These are phyloP conservation scores for Hemitrygon akajei DNA, from an alignment of 2,797 vertebrate species.

Conservation along the genomic window DNA sequence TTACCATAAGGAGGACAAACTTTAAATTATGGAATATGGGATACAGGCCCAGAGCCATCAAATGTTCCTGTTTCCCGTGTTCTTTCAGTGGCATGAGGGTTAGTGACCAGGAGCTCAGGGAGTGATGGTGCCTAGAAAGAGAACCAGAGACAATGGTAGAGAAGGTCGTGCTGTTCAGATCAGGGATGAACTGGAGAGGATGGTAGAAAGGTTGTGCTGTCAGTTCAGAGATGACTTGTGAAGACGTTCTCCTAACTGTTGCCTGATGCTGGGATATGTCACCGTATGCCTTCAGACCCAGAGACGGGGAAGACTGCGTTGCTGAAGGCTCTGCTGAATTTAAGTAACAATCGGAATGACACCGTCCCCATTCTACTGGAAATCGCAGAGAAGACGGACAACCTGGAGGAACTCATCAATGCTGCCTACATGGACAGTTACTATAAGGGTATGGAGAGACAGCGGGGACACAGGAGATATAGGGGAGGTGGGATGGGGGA, in stretches of 20 bases:
- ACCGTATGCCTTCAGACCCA: constrained; percentile 59
- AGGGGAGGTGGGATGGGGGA: no score
- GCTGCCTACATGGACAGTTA: constrained; percentile 71
- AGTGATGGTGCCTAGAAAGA: no score
- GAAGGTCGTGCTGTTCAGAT: neutral
- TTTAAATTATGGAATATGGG: no score
- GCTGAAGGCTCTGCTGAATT: constrained; percentile 85
- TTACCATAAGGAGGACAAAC: no score
- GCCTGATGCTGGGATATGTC: neutral
- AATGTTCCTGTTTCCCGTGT: no score
- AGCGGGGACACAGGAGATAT: no score
- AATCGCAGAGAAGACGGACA: constrained; percentile 70
- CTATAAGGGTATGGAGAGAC: constrained; percentile 69
- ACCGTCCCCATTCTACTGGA: constrained; percentile 71
- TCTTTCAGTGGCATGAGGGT: no score
- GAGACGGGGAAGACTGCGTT: constrained; percentile 79
- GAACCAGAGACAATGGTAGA: no score
- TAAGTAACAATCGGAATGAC: constrained; percentile 71
- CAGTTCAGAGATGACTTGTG: no score
- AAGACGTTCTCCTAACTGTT: no score
- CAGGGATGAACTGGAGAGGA: no score
- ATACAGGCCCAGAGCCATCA: neutral
- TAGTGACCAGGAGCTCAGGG: no score
- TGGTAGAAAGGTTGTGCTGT: neutral
- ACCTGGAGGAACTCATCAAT: constrained; percentile 75